A percentile compares a stretch with the other conserved stretches of the same genome.
Conservation (phyloP, 2,888 invertebrate species). For the Ommatoiulus sabulosus region DNA sequence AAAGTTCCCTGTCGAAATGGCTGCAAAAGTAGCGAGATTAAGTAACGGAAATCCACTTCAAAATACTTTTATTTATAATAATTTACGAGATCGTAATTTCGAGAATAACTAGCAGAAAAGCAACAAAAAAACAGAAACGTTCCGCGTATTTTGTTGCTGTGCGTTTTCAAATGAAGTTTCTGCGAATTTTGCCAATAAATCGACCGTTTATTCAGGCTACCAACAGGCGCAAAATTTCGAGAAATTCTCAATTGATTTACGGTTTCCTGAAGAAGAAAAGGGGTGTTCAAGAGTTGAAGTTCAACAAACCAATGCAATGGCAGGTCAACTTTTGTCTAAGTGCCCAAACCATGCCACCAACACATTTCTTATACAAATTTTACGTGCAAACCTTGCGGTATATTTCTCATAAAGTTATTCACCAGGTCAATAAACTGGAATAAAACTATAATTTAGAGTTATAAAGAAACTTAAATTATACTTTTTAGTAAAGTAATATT, state of each 20-base stretch:
- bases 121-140: neutral
- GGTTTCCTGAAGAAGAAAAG: slow-evolving; percentile 5
- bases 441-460: too few species aligned
- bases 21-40: too few species aligned
- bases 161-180: neutral
- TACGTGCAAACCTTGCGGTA: too few species aligned
- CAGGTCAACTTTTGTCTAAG: neutral
- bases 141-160: neutral
- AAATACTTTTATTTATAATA: too few species aligned
- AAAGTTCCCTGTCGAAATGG: too few species aligned
- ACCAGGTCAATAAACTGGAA: too few species aligned
- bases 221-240: neutral
- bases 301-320: neutral
- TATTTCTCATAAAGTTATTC: too few species aligned
- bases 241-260: neutral
- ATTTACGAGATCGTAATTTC: neutral
- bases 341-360: neutral
- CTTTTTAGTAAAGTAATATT: too few species aligned
- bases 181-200: neutral
- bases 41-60: too few species aligned
- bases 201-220: neutral
- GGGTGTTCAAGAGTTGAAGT: neutral
- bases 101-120: neutral
- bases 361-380: too few species aligned
- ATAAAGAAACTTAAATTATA: too few species aligned